These are phyloP conservation scores for Hippoglossus hippoglossus DNA, from an alignment of 2,797 vertebrate species.

Conservation along the genomic window DNA sequence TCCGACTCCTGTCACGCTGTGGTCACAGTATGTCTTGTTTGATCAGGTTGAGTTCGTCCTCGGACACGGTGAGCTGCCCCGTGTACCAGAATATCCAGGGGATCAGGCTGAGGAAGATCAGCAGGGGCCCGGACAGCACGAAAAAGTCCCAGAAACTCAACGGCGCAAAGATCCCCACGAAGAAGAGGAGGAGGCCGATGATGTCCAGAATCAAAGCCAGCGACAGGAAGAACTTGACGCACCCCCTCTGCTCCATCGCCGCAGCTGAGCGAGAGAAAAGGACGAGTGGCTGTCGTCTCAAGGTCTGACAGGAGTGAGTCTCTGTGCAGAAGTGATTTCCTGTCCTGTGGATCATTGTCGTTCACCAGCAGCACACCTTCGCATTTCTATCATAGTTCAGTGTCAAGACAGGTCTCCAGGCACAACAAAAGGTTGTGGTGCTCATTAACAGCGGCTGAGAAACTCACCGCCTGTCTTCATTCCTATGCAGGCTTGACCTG, in stretches of 20 bases:
- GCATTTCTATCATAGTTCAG: conserved; percentile 51
- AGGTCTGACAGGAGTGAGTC: conserved; percentile 14
- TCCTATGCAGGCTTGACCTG: conserved; percentile 55
- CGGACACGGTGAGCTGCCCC: conserved; percentile 83
- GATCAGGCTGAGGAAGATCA: conserved; percentile 88
- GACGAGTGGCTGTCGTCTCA: not conserved
- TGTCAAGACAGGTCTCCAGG: conserved; percentile 36
- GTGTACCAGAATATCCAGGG: conserved; percentile 93
- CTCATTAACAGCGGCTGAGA: conserved; percentile 16
- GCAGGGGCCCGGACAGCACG: conserved; percentile 85
- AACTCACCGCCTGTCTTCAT: conserved; percentile 41
- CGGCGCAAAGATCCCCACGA: conserved; percentile 85
- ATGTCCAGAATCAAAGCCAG: conserved; percentile 85
- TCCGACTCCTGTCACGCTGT: accelerated
- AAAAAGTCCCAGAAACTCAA: conserved; percentile 92
- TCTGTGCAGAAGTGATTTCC: not conserved
- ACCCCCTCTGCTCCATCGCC: conserved; percentile 75
- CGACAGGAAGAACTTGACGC: conserved; percentile 67
- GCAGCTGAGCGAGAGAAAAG: not conserved
- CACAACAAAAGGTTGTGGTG: conserved; percentile 17
- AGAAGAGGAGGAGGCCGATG: conserved; percentile 82
- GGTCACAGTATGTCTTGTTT: conserved; percentile 53
- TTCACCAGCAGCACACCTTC: conserved; percentile 46
- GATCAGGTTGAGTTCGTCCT: conserved; percentile 77
- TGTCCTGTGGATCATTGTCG: conserved; percentile 19